phyloP scores from a whole-genome alignment of 2,113 vertebrate species.

The Ceyx cyanopectus region DNA sequence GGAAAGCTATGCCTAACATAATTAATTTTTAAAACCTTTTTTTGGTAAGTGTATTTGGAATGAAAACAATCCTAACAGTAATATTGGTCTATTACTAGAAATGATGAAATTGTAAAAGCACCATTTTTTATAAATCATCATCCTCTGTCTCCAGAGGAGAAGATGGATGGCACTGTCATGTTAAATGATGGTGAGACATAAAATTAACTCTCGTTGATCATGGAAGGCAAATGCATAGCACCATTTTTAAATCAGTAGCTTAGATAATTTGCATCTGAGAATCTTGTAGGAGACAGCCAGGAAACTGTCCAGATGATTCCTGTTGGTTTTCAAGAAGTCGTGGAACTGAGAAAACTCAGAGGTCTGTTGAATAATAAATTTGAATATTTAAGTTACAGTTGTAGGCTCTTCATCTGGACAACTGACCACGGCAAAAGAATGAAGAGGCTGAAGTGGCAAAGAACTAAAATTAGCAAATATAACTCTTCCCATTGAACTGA shows the following conservation, averaged over 20 bases:
- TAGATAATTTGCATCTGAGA: constrained; percentile 20
- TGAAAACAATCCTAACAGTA: constrained; percentile 53
- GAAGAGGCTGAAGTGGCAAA: background rate
- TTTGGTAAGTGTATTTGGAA: constrained; percentile 57
- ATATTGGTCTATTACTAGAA: constrained; percentile 59
- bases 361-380: background rate
- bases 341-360: background rate
- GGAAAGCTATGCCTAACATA: constrained; percentile 35
- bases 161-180: constrained; percentile 40
- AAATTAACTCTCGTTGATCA: constrained; percentile 61
- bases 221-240: constrained; percentile 24
- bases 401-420: background rate
- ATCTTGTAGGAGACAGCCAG: background rate
- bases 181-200: constrained; percentile 54
- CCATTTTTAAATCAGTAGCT: constrained; percentile 38
- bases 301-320: constrained; percentile 28
- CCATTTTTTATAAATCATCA: constrained; percentile 39
- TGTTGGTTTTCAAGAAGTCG: background rate
- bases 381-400: background rate
- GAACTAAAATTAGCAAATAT: constrained; percentile 7
- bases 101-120: constrained; percentile 56
- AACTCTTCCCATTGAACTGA: background rate
- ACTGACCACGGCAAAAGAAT: background rate
- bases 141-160: constrained; percentile 27
- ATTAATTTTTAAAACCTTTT: constrained; percentile 59